Conservation (phyloP, 2,797 vertebrate species). For the Halcyon smyrnensis region DNA sequence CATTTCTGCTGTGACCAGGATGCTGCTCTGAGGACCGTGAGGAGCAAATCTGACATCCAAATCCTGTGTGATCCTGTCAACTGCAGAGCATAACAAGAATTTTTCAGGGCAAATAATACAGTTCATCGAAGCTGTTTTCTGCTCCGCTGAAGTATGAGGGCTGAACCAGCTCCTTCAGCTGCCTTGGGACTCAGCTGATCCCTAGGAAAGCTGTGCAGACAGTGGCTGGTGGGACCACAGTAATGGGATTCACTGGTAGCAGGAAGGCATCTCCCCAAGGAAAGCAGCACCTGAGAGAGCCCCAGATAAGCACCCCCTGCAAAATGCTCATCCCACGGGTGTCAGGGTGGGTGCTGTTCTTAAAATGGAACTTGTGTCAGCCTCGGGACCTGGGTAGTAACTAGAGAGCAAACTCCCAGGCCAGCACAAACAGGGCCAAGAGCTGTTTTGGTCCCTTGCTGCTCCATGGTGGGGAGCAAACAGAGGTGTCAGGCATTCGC, state of each 20-base stretch:
- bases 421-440: neutral
- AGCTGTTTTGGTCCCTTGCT: neutral
- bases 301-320: neutral
- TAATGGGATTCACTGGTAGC: neutral
- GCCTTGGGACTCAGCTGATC: neutral
- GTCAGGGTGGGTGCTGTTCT: neutral
- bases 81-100: neutral
- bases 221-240: neutral
- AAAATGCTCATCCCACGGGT: neutral
- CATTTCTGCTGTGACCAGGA: neutral
- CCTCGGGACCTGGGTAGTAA: neutral
- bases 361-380: neutral
- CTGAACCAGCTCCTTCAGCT: neutral
- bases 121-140: neutral
- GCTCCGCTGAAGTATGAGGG: neutral
- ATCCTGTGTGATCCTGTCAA: neutral
- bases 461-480: fast-evolving
- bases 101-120: neutral
- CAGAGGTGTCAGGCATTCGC: neutral
- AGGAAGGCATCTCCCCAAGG: neutral
- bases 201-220: neutral
- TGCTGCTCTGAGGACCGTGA: fast-evolving
- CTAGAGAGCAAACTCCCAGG: neutral
- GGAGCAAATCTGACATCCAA: neutral
- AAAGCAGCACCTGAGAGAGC: neutral